Evolutionary conservation across 1,140 invertebrate species (phyloP), one percentile per base, ranked within the genome.

Genomic region (Whitmania pigra): DNA sequence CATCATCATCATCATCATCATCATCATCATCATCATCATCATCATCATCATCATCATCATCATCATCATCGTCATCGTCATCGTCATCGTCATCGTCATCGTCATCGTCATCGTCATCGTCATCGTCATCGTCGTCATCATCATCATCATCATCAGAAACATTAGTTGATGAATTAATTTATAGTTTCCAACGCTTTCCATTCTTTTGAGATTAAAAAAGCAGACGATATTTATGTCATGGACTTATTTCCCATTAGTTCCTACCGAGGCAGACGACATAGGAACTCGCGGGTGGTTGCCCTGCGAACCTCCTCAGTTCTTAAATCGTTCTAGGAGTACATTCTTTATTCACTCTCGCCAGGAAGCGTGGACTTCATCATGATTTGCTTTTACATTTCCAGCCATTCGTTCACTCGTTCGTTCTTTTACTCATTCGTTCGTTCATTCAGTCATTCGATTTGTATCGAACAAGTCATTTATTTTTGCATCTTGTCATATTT

Each of bases 391-490:
- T 68, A 15, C 67, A 68, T 27, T 68, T 68, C 25, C 67, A 68
- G 0, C 36, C 67, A 68, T 29, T 68, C 67, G 36, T 29, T 68
- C 27, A 68, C 2, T 68, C 67, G 36, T 29, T 68, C 67, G 25
- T 29, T 68, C 67, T 2, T 29, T 68, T 29, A 31, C 2, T 68
- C 67, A 31, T 29, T 68, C 67, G 25, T 29, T 68, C 67, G 25
- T 29, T 68, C 67, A 31, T 29, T 68, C 67, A 68, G 0, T 68
- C 67, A 68, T 2, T 68, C 67, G 36, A 29, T 68, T 25, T n/a
- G 11, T 68, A 29, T 68, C 67, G 1, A 31, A 40, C 27, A 68
- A 31, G 11, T 25, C 15, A 31, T 31, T 25, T n/a, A 31, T 68
- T 25, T n/a, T 5, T 18, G 17, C 7, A 31, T 40, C 67, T 31